phyloP scores from a whole-genome alignment of 2,113 vertebrate species.

The Enhydra lutris region DNA sequence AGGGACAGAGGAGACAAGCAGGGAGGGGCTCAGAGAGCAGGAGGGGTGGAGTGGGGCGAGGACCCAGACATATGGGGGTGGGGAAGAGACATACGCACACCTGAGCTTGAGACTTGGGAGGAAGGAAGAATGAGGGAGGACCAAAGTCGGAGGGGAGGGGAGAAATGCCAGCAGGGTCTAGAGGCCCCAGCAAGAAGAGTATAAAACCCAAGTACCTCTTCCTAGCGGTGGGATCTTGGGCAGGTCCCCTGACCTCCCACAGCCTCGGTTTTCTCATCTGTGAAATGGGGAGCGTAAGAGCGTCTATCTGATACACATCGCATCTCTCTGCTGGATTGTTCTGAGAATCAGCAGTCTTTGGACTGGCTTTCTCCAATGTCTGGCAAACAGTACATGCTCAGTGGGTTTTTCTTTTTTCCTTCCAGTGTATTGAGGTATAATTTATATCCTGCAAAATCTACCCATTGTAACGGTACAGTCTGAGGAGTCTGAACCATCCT shows the following conservation, averaged over 20 bases:
- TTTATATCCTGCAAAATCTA: neutral
- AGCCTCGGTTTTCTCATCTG: neutral
- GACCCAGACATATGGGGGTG: fast-evolving
- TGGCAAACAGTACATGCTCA: neutral
- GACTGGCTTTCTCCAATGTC: neutral
- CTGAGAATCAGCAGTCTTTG: neutral
- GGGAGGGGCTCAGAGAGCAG: neutral
- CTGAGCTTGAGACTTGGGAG: fast-evolving
- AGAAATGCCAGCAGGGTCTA: neutral
- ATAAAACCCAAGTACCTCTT: neutral
- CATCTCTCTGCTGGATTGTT: neutral
- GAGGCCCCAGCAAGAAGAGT: neutral
- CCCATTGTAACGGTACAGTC: neutral
- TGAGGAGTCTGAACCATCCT: neutral
- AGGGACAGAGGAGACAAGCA: neutral
- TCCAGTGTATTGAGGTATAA: too few relatives aligned
- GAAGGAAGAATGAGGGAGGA: neutral
- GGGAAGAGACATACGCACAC: neutral
- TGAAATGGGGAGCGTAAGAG: neutral
- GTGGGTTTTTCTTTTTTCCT: neutral
- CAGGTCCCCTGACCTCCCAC: neutral
- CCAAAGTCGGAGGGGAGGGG: neutral
- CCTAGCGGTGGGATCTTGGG: neutral
- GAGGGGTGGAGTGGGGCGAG: neutral
- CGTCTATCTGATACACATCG: neutral